Evolutionary conservation across 2,888 invertebrate genomes (phyloP), one percentile per base, ranked within the genome.

Genomic region (Phalera bucephala): DNA sequence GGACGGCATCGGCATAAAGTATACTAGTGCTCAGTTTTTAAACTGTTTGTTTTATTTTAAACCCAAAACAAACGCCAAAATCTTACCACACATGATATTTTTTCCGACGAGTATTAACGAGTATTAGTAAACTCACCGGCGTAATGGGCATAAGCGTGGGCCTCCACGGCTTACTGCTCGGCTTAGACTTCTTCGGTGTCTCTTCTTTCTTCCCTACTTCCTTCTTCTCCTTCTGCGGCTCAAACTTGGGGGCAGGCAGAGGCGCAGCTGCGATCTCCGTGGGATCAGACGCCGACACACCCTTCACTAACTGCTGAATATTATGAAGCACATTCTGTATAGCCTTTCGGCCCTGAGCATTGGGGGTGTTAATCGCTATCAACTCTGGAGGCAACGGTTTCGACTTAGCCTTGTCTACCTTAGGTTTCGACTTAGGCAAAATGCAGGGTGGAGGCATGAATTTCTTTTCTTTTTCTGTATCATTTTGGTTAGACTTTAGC

Each of bases 61-160:
- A n/a, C n/a, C n/a, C n/a, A n/a, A n/a, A n/a, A n/a, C n/a, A n/a
- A n/a, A n/a, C n/a, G n/a, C n/a, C n/a, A n/a, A n/a, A n/a, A n/a
- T n/a, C n/a, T n/a, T n/a, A n/a, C n/a, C n/a, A n/a, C n/a, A n/a
- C n/a, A n/a, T n/a, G n/a, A n/a, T n/a, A n/a, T n/a, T n/a, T n/a
- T n/a, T n/a, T n/a, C n/a, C n/a, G n/a, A n/a, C n/a, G n/a, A n/a
- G n/a, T n/a, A n/a, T n/a, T n/a, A n/a, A n/a, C n/a, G n/a, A n/a
- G n/a, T n/a, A n/a, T n/a, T 7, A n/a, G 23, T 22, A 10, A 31
- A 70, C 87, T 72, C 65, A 89, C 89, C 47, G 64, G 80, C 35
- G 91, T 91, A 15, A 94, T 93, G 1, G 94, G 93, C 84, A 94
- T 93, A 14, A 94, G 80, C 3, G 93, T 94, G 0, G 94, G 94